Conservation (phyloP, 2,797 vertebrate species). For the Phrynocephalus guinanensis region DNA sequence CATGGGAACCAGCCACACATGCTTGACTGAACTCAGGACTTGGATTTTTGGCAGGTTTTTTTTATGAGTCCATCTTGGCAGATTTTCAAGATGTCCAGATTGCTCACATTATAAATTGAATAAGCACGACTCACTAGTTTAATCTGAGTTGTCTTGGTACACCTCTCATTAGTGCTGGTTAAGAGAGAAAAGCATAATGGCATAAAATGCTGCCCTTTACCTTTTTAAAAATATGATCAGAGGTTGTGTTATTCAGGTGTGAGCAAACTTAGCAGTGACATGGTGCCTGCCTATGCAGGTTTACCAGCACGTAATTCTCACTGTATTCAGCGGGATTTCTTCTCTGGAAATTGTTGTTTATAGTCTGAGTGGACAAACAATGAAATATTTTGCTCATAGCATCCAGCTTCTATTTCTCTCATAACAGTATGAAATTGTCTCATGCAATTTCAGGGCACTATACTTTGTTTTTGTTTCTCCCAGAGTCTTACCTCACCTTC, state of each 20-base stretch:
- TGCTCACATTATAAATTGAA: conserved; percentile 76
- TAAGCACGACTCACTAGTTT: conserved; percentile 74
- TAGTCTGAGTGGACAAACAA: not conserved
- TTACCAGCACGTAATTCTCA: not conserved
- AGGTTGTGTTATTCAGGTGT: conserved; percentile 18
- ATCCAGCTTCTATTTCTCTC: not conserved
- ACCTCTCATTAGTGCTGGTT: conserved; percentile 74
- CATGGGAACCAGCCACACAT: conserved; percentile 73
- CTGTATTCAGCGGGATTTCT: not conserved
- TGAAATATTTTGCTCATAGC: not conserved
- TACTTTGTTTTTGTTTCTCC: not conserved
- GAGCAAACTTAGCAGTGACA: conserved; percentile 17
- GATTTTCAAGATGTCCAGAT: conserved; percentile 78
- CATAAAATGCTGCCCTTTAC: conserved; percentile 43
- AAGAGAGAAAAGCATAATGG: conserved; percentile 67
- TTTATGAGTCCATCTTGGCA: conserved; percentile 76
- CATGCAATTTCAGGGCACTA: not conserved
- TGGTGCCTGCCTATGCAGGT: not conserved
- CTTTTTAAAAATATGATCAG: conserved; percentile 17
- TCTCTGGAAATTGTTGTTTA: not conserved
- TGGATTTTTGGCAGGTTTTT: conserved; percentile 77
- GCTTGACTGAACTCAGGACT: conserved; percentile 74
- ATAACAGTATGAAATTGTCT: not conserved
- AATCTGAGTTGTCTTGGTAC: conserved; percentile 73
- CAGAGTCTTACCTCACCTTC: not conserved